Conservation (phyloP, 2,888 invertebrate genomes). For the Agrenia bidenticulata region DNA sequence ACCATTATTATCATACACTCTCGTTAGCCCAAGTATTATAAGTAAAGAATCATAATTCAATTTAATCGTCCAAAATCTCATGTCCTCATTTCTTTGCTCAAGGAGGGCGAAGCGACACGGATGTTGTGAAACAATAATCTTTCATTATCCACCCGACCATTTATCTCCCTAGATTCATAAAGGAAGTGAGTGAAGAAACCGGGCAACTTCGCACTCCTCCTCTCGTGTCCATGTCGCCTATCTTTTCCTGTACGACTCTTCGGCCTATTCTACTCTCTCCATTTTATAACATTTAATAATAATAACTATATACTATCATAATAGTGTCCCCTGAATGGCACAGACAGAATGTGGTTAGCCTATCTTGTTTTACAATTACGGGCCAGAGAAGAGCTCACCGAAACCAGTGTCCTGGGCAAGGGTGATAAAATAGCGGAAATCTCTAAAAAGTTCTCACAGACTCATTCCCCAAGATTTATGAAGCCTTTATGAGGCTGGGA, state of each 20-base stretch:
- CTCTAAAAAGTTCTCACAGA: constrained; percentile 37
- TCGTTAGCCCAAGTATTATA: background rate
- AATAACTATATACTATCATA: constrained; percentile 1
- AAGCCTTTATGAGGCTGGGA: constrained; percentile 10
- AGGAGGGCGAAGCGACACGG: constrained; percentile 1
- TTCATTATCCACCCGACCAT: constrained; percentile 17
- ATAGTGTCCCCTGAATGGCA: background rate
- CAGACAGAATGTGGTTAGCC: constrained; percentile 7
- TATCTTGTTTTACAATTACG: constrained; percentile 9
- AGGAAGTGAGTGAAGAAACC: constrained; percentile 21
- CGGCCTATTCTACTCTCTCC: constrained; percentile 7
- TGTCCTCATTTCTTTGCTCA: constrained; percentile 14
- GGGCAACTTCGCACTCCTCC: constrained; percentile 5
- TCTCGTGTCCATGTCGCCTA: constrained; percentile 1
- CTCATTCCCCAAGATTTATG: constrained; percentile 38
- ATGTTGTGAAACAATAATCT: constrained; percentile 20
- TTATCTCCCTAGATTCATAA: constrained; percentile 13
- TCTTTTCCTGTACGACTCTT: constrained; percentile 2
- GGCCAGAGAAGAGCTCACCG: background rate
- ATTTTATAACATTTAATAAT: constrained; percentile 5
- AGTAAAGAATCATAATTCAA: constrained; percentile 5
- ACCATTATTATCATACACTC: too few species aligned
- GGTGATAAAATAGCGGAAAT: constrained; percentile 44
- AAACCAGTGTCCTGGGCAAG: constrained; percentile 1
- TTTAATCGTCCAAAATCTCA: constrained; percentile 7